Conservation (phyloP, 2,797 vertebrate species). For the Hemibagrus guttatus region DNA sequence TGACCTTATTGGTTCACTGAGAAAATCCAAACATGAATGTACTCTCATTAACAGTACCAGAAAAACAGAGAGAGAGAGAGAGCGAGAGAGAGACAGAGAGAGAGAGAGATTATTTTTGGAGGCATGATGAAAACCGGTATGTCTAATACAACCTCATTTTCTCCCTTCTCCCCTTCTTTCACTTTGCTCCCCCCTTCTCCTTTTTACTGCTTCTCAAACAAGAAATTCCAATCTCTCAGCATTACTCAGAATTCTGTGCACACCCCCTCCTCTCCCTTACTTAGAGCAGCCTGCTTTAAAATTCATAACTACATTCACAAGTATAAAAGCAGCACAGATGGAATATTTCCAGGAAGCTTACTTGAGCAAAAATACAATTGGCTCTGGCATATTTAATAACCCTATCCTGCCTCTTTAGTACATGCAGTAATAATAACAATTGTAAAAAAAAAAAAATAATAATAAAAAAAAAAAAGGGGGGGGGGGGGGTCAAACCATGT, state of each 20-base stretch:
- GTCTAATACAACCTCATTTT: constrained; percentile 54
- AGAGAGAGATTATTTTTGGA: constrained; percentile 56
- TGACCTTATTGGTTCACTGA: constrained; percentile 75
- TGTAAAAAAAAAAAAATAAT: constrained; percentile 67
- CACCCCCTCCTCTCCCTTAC: constrained; percentile 73
- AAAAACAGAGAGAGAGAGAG: constrained; percentile 31
- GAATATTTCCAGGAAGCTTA: constrained; percentile 85
- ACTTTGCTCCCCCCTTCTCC: constrained; percentile 19
- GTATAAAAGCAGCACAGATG: constrained; percentile 82
- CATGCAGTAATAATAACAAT: constrained; percentile 77
- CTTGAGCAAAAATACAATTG: constrained; percentile 83
- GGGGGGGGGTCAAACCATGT: constrained; percentile 63
- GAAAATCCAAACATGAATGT: constrained; percentile 72
- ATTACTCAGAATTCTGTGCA: constrained; percentile 80
- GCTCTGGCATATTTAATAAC: constrained; percentile 84
- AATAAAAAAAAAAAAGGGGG: constrained; percentile 69
- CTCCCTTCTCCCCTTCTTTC: constrained; percentile 17
- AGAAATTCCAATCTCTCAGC: constrained; percentile 76
- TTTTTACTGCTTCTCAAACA: constrained; percentile 69
- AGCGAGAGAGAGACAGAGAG: constrained; percentile 43
- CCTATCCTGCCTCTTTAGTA: constrained; percentile 78
- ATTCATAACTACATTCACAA: constrained; percentile 87
- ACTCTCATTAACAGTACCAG: constrained; percentile 73
- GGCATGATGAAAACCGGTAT: constrained; percentile 55
- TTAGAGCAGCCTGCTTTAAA: constrained; percentile 84